Evolutionary conservation across 2,797 vertebrate genomes (phyloP), one percentile per base, ranked within the genome.

Genomic region (Anguilla marmorata): DNA sequence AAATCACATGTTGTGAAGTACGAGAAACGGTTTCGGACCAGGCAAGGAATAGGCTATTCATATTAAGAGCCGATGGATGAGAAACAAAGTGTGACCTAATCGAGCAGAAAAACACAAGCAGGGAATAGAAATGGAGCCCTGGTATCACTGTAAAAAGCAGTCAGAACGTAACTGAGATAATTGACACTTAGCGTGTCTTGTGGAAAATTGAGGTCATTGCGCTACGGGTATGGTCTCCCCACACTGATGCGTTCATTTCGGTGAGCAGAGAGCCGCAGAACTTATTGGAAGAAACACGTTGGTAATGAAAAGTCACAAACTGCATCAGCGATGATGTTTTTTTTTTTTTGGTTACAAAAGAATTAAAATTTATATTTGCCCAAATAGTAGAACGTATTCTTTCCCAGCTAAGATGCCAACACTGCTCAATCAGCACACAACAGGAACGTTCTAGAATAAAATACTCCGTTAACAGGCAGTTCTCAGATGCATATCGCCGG

Each of bases 251-350:
- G 87, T 84, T 63, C 66, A 66, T 86, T 88, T 72, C 21, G 82
- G 60, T 24, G 41, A 21, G 9, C 69, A 54, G 87, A 88, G 83
- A 88, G 86, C 90, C 84, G 60, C 54, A 74, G 84, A 89, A 88
- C 84, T 87, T 88, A 84, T 88, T 87, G 87, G 66, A 76, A 69
- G 60, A 86, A 84, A 90, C 66, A 88, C 63, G 88, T 86, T 79
- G 69, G 63, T 87, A 86, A 91, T 91, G 84, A 89, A 88, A 87
- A 89, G 19, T 86, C 66, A 91, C 82, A 82, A 87, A 83, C 87
- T 6, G 54, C 84, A 82, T 82, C 41, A 84, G 69, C 66, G 54
- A 80, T 50, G 66, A 82, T 54, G 30, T 16, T 14, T 80, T 89
- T 85, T 21, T 3, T 58, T 16, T 2, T 16, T 58, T 58, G 41